These are phyloP conservation scores for Phallusia fumigata DNA, from an alignment of 23 tunicate species.

Conservation along the genomic window DNA sequence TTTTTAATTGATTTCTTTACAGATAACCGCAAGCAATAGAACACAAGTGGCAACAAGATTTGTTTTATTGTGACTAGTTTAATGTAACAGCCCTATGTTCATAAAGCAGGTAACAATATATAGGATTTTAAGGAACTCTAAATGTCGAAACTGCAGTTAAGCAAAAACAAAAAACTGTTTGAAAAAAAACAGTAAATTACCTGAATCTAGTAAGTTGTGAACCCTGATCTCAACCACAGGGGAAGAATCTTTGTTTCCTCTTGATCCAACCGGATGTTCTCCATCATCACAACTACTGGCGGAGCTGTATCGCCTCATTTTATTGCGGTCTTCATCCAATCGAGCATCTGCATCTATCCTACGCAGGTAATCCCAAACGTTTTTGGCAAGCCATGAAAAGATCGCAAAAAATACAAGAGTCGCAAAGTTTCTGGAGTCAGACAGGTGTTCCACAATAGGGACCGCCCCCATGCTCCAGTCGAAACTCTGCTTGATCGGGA, in stretches of 20 bases:
- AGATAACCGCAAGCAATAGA: too few relatives aligned
- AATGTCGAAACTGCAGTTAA: too few relatives aligned
- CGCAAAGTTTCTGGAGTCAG: constrained; percentile 48
- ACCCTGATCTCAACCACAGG: not conserved
- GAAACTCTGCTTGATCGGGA: constrained; percentile 57
- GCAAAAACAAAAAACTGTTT: not conserved
- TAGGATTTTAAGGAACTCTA: too few relatives aligned
- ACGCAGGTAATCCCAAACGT: not conserved
- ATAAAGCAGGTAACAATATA: too few relatives aligned
- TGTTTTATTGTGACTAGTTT: too few relatives aligned
- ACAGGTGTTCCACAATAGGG: constrained; percentile 35
- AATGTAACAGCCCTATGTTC: too few relatives aligned
- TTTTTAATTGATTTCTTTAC: too few relatives aligned
- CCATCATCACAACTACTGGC: not conserved
- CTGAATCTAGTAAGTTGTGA: not conserved
- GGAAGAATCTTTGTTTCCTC: not conserved
- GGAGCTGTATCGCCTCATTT: not conserved
- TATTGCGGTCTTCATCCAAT: not conserved
- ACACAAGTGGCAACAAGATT: too few relatives aligned
- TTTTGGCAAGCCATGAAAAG: not conserved
- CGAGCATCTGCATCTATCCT: not conserved
- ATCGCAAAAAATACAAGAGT: constrained; percentile 27
- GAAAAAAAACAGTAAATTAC: not conserved
- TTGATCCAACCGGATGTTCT: not conserved
- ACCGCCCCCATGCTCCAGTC: constrained; percentile 91